A percentile compares a stretch with the other conserved stretches of the same genome.
These are phyloP conservation scores for Thysanoteuthis rhombus DNA, from an alignment of 2,888 invertebrate species.

Conservation along the genomic window DNA sequence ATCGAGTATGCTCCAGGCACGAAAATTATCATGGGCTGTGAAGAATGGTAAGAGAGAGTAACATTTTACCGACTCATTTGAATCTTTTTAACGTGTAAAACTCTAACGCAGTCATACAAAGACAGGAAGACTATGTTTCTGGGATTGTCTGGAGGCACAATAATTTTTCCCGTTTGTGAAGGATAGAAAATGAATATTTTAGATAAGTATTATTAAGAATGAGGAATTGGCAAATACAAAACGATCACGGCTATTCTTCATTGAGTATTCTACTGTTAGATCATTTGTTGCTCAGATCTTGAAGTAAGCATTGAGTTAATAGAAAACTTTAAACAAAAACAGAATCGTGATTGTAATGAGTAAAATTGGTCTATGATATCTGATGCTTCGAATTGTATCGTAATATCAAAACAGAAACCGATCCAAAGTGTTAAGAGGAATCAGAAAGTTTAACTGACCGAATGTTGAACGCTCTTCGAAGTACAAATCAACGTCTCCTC, in stretches of 20 bases:
- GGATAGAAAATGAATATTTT: too few relatives aligned
- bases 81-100: neutral
- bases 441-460: too few relatives aligned
- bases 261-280: neutral
- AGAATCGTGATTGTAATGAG: neutral
- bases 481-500: too few relatives aligned
- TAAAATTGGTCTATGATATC: neutral
- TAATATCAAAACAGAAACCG: neutral
- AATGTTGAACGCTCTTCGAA: too few relatives aligned
- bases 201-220: too few relatives aligned
- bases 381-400: neutral
- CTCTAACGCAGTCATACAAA: neutral
- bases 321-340: neutral
- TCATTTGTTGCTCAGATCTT: neutral
- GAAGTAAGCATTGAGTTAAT: neutral
- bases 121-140: too few relatives aligned
- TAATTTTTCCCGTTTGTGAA: too few relatives aligned
- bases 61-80: neutral
- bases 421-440: neutral
- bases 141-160: too few relatives aligned
- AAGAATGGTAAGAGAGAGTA: constrained; percentile 38
- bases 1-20: constrained; percentile 38
- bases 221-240: too few relatives aligned
- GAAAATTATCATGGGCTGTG: constrained; percentile 38
- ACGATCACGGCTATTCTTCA: neutral